Conservation (phyloP, 1,140 invertebrate genomes). For the Gonioctena quinquepunctata region DNA sequence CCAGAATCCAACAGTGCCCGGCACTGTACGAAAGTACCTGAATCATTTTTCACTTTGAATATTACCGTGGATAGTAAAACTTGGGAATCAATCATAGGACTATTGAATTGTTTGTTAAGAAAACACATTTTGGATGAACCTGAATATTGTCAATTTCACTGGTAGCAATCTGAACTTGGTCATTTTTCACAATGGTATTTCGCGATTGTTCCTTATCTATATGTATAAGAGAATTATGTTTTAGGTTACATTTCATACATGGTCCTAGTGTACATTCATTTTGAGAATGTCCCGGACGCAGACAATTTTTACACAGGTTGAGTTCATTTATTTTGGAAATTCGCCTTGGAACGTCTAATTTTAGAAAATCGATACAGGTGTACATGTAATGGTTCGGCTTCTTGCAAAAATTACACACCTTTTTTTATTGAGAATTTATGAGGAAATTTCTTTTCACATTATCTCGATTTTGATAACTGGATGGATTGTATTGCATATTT, state of each 20-base stretch:
- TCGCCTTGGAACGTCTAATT: not conserved
- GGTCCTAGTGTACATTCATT: not conserved
- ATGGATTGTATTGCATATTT: too few species aligned
- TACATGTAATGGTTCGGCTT: too few species aligned
- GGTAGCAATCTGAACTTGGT: not conserved
- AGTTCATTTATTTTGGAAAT: not conserved
- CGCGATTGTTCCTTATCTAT: not conserved
- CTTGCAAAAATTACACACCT: too few species aligned
- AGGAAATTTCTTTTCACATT: too few species aligned
- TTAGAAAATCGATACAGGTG: too few species aligned
- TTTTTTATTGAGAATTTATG: too few species aligned
- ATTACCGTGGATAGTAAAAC: not conserved
- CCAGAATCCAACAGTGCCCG: not conserved
- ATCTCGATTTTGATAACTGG: too few species aligned
- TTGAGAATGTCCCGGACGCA: not conserved
- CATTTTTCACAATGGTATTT: too few species aligned
- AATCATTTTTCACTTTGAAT: constrained; percentile 5
- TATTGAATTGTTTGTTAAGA: constrained; percentile 17
- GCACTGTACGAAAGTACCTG: constrained; percentile 17
- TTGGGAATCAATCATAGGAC: not conserved
- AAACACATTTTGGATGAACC: constrained; percentile 11
- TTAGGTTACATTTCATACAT: constrained; percentile 10
- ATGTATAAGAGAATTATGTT: constrained; percentile 15
- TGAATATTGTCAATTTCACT: not conserved
- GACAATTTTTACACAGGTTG: not conserved